phyloP scores from a whole-genome alignment of 2,888 invertebrate genomes.

The Seira musarum region DNA sequence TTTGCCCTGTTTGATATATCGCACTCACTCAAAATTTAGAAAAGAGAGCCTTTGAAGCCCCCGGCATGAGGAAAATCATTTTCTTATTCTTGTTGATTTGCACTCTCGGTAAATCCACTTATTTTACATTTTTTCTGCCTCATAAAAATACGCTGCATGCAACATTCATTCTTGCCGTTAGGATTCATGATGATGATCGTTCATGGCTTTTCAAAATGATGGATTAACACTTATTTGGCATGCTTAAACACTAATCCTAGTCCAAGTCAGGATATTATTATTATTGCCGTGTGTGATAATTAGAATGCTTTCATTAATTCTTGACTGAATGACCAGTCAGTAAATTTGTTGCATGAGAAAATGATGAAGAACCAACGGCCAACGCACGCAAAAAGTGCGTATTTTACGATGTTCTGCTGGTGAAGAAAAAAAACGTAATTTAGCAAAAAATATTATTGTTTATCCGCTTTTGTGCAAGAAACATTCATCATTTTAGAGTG shows the following conservation, averaged over 20 bases:
- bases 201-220: neutral
- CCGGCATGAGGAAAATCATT: neutral
- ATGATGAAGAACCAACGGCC: neutral
- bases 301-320: neutral
- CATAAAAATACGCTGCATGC: no score
- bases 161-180: neutral
- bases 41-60: no score
- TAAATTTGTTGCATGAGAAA: constrained; percentile 2
- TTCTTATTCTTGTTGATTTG: neutral
- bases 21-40: no score
- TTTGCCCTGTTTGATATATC: neutral
- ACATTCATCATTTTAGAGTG: constrained; percentile 11
- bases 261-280: no score
- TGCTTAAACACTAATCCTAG: neutral
- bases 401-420: neutral
- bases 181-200: constrained; percentile 4
- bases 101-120: neutral
- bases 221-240: constrained; percentile 6
- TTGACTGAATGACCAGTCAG: neutral
- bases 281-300: neutral
- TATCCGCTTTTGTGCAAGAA: neutral
- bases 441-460: neutral
- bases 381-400: neutral
- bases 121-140: neutral
- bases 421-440: neutral